These are phyloP conservation scores for Labia minor DNA, from an alignment of 2,888 invertebrate genomes.

Conservation along the genomic window DNA sequence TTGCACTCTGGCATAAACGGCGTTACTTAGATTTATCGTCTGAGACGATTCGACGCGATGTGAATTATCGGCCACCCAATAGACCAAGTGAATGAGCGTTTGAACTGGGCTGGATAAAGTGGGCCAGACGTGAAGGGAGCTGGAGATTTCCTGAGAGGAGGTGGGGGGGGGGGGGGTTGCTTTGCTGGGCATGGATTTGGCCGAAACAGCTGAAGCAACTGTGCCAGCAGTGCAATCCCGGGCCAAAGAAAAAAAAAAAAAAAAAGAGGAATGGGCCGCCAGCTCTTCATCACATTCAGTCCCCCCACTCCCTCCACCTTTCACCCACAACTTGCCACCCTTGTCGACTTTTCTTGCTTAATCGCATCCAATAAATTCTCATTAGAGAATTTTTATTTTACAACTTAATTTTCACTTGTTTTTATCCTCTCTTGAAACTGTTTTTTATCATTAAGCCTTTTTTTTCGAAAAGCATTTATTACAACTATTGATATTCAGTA, in stretches of 20 bases:
- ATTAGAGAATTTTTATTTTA: neutral
- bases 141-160: neutral
- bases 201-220: neutral
- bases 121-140: neutral
- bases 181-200: neutral
- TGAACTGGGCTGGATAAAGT: neutral
- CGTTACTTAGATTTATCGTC: conserved; percentile 4
- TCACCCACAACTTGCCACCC: neutral
- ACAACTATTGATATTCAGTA: no score
- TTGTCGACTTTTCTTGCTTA: neutral
- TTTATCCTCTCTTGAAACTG: neutral
- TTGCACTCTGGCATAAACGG: conserved; percentile 7
- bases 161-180: neutral
- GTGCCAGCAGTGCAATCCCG: neutral
- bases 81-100: conserved; percentile 7
- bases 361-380: neutral
- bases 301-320: no score
- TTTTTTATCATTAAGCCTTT: no score
- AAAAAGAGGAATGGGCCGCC: neutral
- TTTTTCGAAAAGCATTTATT: no score
- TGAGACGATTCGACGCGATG: conserved; percentile 4
- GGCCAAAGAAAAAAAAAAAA: neutral
- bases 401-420: conserved; percentile 1
- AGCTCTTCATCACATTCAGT: neutral
- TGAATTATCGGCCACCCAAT: conserved; percentile 4